Conservation (phyloP, 2,797 vertebrate species). For the Amniataba percoides region DNA sequence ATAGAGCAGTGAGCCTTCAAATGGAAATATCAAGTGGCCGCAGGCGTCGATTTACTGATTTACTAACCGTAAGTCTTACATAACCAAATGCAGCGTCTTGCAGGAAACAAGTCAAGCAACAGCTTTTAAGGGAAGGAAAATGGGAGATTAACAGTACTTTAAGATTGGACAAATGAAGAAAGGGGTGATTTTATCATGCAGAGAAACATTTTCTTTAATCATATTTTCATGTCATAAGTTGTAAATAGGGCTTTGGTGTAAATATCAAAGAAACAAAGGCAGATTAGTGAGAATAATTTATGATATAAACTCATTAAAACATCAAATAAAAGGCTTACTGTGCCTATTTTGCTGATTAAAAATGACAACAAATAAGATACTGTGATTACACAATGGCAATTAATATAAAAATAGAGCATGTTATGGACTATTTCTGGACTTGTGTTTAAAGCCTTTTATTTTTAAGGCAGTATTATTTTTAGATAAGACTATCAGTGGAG, state of each 20-base stretch:
- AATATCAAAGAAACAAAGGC: slow-evolving; percentile 20
- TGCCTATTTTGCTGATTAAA: slow-evolving; percentile 20
- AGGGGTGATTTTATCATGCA: background rate
- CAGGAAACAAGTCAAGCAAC: slow-evolving; percentile 20
- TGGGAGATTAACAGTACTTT: background rate
- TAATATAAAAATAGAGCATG: slow-evolving; percentile 23
- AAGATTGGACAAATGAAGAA: background rate
- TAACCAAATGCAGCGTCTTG: slow-evolving; percentile 49
- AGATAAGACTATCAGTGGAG: slow-evolving; percentile 23
- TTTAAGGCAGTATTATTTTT: slow-evolving; percentile 46
- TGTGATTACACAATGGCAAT: slow-evolving; percentile 20
- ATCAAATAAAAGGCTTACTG: slow-evolving; percentile 16
- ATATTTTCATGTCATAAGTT: slow-evolving; percentile 14
- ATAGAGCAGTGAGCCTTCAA: slow-evolving; percentile 41
- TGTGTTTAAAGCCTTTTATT: slow-evolving; percentile 36
- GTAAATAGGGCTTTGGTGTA: background rate
- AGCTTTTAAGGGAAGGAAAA: slow-evolving; percentile 9
- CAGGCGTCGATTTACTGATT: slow-evolving; percentile 57
- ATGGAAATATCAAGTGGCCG: slow-evolving; percentile 64
- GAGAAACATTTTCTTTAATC: background rate
- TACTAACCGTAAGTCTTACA: slow-evolving; percentile 56
- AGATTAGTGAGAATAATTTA: slow-evolving; percentile 12
- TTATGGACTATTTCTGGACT: slow-evolving; percentile 45
- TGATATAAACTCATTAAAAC: slow-evolving; percentile 17
- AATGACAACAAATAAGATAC: background rate